A percentile compares a stretch with the other conserved stretches of the same genome.
These are phyloP conservation scores for Zaprionus inermis DNA, from an alignment of 1,140 invertebrate species.

Conservation along the genomic window DNA sequence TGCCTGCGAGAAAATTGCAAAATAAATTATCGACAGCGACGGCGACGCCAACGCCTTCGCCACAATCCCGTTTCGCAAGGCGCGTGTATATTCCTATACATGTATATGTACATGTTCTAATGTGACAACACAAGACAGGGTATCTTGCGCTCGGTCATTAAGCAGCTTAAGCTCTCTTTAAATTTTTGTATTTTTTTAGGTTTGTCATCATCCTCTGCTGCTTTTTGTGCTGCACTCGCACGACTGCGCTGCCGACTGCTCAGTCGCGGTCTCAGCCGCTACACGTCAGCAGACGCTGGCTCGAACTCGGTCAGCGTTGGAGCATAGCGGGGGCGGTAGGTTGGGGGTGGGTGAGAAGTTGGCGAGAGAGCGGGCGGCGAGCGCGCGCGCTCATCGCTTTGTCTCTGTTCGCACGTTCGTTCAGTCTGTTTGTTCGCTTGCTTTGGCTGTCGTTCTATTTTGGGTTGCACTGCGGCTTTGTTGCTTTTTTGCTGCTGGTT, in stretches of 20 bases:
- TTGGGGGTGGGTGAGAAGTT: not conserved
- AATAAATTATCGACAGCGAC: constrained; percentile 42
- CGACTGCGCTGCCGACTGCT: constrained; percentile 29
- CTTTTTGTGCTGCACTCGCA: constrained; percentile 24
- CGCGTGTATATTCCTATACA: constrained; percentile 39
- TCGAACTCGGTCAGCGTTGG: constrained; percentile 60
- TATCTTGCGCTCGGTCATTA: not conserved
- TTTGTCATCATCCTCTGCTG: constrained; percentile 49
- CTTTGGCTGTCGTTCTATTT: constrained; percentile 61
- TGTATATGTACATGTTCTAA: not conserved
- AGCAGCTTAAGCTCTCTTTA: not conserved
- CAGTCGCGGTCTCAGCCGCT: constrained; percentile 27
- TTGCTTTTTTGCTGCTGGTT: constrained; percentile 13
- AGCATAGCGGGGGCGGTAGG: constrained; percentile 8
- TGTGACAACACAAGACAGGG: not conserved
- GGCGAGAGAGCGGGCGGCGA: constrained; percentile 18
- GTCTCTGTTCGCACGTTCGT: constrained; percentile 45
- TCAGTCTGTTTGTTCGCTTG: constrained; percentile 52
- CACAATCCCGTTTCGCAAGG: constrained; percentile 47
- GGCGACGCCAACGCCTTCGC: constrained; percentile 14
- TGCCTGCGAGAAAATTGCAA: constrained; percentile 35
- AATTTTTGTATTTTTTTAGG: constrained; percentile 36
- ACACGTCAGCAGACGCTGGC: constrained; percentile 51
- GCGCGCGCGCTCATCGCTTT: constrained; percentile 39
- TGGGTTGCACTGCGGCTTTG: constrained; percentile 44